Evolutionary conservation across 2,888 invertebrate genomes (phyloP).

Genomic region (Zygaena filipendulae): DNA sequence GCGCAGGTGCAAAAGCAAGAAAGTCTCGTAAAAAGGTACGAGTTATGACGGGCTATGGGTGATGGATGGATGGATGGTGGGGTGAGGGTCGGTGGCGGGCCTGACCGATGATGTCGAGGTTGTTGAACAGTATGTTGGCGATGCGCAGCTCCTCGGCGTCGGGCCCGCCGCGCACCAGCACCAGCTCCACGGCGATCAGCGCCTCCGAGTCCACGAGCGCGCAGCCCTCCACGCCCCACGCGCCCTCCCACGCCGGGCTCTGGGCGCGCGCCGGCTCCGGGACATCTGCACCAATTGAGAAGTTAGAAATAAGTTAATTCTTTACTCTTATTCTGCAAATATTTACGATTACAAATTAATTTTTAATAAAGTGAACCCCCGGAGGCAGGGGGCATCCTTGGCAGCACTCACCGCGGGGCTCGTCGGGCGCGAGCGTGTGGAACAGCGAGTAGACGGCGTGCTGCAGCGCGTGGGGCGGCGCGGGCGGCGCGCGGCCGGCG

Average conservation of each 20-base stretch:
- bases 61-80: too few species aligned
- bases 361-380: too few species aligned
- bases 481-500: conserved; percentile 70
- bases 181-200: conserved; percentile 72
- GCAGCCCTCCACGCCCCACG: conserved; percentile 76
- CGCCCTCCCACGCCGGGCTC: conserved; percentile 74
- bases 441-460: conserved; percentile 62
- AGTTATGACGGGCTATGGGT: too few species aligned
- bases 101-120: conserved; percentile 94
- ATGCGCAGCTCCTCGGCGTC: conserved; percentile 72
- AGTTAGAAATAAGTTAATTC: too few species aligned
- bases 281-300: too few species aligned
- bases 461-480: conserved; percentile 78
- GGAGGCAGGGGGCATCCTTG: too few species aligned
- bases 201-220: conserved; percentile 85
- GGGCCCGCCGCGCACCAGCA: conserved; percentile 50
- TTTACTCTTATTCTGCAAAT: too few species aligned
- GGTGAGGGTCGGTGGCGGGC: too few species aligned
- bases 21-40: too few species aligned
- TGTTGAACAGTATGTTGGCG: conserved; percentile 92
- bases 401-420: too few species aligned
- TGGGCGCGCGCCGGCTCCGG: conserved; percentile 50
- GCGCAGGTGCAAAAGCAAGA: too few species aligned
- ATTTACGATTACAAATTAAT: too few species aligned
- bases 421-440: conserved; percentile 58